Conservation (phyloP, 2,113 vertebrate species). For the Microcebus griseorufus region DNA sequence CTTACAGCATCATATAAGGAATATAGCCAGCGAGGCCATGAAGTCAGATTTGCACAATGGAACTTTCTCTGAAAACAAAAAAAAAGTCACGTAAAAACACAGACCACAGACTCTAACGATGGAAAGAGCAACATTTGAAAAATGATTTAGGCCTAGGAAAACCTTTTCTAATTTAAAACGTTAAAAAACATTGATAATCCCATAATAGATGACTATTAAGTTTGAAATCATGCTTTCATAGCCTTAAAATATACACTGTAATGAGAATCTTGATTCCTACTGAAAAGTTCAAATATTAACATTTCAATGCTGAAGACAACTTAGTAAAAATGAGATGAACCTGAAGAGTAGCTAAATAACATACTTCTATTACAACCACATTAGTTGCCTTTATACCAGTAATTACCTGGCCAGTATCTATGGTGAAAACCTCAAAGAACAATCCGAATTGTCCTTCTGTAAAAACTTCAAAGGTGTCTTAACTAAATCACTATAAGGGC, state of each 20-base stretch:
- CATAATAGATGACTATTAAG: not conserved
- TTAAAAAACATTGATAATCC: not conserved
- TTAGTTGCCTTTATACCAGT: not conserved
- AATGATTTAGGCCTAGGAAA: not conserved
- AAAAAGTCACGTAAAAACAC: not conserved
- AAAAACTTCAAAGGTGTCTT: not conserved
- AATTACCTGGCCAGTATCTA: not conserved
- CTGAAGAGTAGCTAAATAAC: not conserved
- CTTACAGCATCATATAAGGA: conserved; percentile 97
- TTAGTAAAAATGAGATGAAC: not conserved
- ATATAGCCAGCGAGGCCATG: conserved; percentile 98
- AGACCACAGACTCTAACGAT: not conserved
- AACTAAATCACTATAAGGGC: not conserved
- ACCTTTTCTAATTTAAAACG: not conserved
- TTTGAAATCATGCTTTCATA: not conserved
- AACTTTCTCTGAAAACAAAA: conserved; percentile 92
- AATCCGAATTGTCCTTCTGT: not conserved
- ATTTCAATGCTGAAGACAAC: not conserved
- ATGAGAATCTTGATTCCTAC: not conserved
- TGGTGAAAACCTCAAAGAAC: not conserved
- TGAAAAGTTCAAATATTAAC: not conserved
- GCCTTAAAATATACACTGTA: not conserved
- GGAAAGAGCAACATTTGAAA: not conserved
- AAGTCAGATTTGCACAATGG: conserved; percentile 94
- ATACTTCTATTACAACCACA: not conserved